A percentile compares a stretch with the other conserved stretches of the same genome.
These are phyloP conservation scores for Lampropteryx suffumata DNA, from an alignment of 2,888 invertebrate genomes.

Conservation along the genomic window DNA sequence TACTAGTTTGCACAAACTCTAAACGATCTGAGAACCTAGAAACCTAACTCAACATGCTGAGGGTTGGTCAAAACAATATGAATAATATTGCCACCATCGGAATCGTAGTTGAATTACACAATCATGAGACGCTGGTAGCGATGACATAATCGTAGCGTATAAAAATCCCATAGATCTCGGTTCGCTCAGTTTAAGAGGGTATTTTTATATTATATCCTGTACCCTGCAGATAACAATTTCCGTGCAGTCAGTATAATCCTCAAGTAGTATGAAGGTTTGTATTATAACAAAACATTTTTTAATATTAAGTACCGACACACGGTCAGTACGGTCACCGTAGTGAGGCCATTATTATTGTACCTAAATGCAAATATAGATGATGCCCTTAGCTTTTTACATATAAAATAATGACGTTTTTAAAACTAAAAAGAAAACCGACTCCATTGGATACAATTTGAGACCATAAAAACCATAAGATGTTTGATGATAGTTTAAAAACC, in stretches of 20 bases:
- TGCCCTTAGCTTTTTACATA: no score
- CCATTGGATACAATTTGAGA: no score
- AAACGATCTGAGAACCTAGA: background rate
- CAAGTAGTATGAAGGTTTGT: background rate
- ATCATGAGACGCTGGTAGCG: constrained; percentile 18
- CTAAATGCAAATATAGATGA: no score
- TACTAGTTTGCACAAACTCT: background rate
- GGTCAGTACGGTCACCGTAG: no score
- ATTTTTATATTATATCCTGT: constrained; percentile 33
- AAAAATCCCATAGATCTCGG: constrained; percentile 29
- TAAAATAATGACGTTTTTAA: no score
- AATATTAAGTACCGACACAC: no score
- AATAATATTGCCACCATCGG: constrained; percentile 1
- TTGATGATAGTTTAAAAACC: no score
- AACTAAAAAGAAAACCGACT: no score
- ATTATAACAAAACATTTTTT: no score
- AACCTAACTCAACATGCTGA: no score
- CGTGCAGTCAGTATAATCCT: constrained; percentile 8
- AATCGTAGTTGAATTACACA: constrained; percentile 18
- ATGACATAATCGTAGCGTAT: constrained; percentile 29
- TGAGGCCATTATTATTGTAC: no score
- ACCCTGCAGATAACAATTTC: constrained; percentile 33
- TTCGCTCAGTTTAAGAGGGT: constrained; percentile 27
- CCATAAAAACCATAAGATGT: no score
- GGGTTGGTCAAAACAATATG: background rate